These are phyloP conservation scores for Aphelinus certus DNA, from an alignment of 1,140 invertebrate species.

Conservation along the genomic window DNA sequence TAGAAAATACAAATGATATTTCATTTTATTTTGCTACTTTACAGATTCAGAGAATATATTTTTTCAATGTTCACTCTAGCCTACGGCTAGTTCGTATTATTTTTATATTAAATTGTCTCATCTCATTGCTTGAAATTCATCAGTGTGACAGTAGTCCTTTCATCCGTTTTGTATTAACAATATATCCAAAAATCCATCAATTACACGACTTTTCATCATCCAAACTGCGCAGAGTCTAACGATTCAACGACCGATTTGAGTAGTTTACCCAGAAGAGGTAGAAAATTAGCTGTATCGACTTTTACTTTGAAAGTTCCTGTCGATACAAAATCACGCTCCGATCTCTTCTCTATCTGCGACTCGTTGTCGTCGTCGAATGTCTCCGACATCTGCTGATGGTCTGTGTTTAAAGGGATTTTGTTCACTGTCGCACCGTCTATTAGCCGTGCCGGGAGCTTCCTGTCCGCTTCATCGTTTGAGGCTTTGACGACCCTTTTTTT, in stretches of 20 bases:
- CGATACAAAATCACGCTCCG: constrained; percentile 50
- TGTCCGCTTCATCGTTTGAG: constrained; percentile 32
- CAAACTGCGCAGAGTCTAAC: constrained; percentile 58
- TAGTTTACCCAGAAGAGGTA: constrained; percentile 58
- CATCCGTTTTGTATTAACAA: too few relatives aligned
- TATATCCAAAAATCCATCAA: too few relatives aligned
- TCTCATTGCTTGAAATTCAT: too few relatives aligned
- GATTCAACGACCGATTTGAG: constrained; percentile 62
- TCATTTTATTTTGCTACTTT: too few relatives aligned
- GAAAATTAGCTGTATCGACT: constrained; percentile 50
- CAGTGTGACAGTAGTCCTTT: too few relatives aligned
- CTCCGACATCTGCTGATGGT: background rate
- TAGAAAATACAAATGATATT: too few relatives aligned
- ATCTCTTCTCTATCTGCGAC: constrained; percentile 34
- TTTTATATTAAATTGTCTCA: too few relatives aligned
- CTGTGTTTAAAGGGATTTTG: constrained; percentile 39
- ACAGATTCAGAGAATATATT: too few relatives aligned
- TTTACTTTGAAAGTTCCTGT: constrained; percentile 55
- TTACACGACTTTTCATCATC: constrained; percentile 39
- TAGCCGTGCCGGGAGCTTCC: constrained; percentile 52
- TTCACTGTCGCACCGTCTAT: constrained; percentile 47
- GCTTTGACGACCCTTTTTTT: constrained; percentile 49
- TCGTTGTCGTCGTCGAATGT: background rate
- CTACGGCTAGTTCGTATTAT: too few relatives aligned
- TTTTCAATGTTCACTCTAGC: too few relatives aligned